Conservation (phyloP, 2,797 vertebrate species). For the Lepus oiostolus region DNA sequence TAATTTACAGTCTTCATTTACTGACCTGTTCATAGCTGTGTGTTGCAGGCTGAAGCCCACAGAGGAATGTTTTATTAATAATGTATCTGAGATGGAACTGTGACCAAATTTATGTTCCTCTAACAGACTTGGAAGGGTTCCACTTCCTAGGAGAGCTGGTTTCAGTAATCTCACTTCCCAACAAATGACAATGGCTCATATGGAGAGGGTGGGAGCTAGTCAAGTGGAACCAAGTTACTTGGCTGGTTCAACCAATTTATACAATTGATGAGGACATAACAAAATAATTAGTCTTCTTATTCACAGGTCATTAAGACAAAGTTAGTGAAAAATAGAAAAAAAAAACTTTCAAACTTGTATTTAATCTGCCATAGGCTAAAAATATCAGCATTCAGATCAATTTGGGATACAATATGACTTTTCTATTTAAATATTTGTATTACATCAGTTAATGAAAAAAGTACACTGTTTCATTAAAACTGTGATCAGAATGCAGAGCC, state of each 20-base stretch:
- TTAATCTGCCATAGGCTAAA: slow-evolving; percentile 47
- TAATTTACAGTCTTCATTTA: slow-evolving; percentile 70
- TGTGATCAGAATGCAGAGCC: not conserved
- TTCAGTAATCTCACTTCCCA: slow-evolving; percentile 44
- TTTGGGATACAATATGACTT: slow-evolving; percentile 25
- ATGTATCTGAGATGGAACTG: slow-evolving; percentile 48
- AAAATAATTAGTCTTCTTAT: slow-evolving; percentile 64
- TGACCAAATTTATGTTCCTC: slow-evolving; percentile 58
- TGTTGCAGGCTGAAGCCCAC: slow-evolving; percentile 57
- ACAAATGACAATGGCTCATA: not conserved
- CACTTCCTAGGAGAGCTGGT: slow-evolving; percentile 6
- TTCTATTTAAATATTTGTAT: not conserved
- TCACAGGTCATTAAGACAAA: slow-evolving; percentile 12
- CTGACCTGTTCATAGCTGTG: slow-evolving; percentile 70
- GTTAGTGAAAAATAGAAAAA: not conserved
- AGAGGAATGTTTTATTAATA: slow-evolving; percentile 69
- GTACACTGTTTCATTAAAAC: not conserved
- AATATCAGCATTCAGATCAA: slow-evolving; percentile 29
- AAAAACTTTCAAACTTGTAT: not conserved
- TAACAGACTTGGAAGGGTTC: slow-evolving; percentile 49
- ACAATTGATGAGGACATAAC: slow-evolving; percentile 37
- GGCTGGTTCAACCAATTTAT: slow-evolving; percentile 40
- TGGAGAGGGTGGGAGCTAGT: slow-evolving; percentile 29
- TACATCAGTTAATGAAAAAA: not conserved
- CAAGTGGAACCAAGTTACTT: slow-evolving; percentile 48